Evolutionary conservation across 2,113 vertebrate genomes (phyloP).

Genomic region (Hiodon tergisus): DNA sequence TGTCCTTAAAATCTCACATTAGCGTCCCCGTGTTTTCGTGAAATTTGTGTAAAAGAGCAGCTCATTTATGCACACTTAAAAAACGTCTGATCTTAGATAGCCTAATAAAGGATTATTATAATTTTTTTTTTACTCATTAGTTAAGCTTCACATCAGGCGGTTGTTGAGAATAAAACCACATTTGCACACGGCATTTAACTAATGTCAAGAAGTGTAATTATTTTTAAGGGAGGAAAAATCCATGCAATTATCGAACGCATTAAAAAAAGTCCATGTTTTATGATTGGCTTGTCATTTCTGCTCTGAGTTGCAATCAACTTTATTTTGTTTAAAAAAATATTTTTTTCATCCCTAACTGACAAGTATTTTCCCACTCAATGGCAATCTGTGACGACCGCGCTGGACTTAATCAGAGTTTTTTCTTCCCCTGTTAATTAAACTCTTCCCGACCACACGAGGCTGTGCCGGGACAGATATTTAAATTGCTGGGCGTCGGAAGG

Average conservation of each 20-base stretch:
- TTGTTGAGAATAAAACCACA: constrained; percentile 20
- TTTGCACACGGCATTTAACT: constrained; percentile 27
- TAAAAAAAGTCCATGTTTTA: not conserved
- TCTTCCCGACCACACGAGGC: not conserved
- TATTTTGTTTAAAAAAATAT: not conserved
- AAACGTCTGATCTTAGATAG: constrained; percentile 30
- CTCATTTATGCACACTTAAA: constrained; percentile 42
- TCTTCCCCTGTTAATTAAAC: not conserved
- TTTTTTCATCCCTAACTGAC: not conserved
- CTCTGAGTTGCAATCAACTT: not conserved
- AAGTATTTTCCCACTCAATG: not conserved
- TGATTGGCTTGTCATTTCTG: not conserved
- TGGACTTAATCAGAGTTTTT: not conserved
- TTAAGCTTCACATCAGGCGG: constrained; percentile 24
- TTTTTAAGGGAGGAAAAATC: constrained; percentile 22
- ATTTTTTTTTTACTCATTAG: constrained; percentile 24
- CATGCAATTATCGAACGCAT: not conserved
- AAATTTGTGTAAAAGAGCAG: constrained; percentile 14
- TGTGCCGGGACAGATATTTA: not conserved
- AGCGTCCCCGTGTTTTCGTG: constrained; percentile 34
- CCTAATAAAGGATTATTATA: constrained; percentile 27
- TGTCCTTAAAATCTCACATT: constrained; percentile 32
- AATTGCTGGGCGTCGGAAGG: not conserved
- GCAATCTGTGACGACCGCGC: not conserved
- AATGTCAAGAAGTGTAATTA: constrained; percentile 34